Evolutionary conservation across 1,140 invertebrate genomes (phyloP).

Genomic region (Sycophila sp.): DNA sequence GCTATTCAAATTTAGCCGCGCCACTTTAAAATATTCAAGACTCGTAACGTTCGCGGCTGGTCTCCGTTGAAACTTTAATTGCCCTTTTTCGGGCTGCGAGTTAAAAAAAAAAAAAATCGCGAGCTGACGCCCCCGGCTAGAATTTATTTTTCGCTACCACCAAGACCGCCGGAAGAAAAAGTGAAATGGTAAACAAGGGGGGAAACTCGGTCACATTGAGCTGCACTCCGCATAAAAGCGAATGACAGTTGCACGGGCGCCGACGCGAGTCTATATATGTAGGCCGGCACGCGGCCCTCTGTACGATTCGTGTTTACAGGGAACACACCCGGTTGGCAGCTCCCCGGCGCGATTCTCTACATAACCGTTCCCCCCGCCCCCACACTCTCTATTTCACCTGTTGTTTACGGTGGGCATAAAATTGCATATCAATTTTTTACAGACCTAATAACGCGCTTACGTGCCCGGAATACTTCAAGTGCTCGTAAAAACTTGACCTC

Average conservation of each 20-base stretch:
- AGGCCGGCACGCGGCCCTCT: too few species aligned
- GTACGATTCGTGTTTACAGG: background rate
- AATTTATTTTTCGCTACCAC: background rate
- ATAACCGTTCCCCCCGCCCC: too few species aligned
- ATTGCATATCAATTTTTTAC: conserved; percentile 46
- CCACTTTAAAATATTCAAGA: background rate
- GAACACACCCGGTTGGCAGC: background rate
- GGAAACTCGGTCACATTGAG: background rate
- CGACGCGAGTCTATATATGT: background rate
- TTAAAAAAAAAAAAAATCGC: too few species aligned
- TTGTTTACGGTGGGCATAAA: conserved; percentile 46
- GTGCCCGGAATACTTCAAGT: conserved; percentile 11
- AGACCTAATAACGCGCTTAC: conserved; percentile 42
- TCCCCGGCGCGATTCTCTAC: background rate
- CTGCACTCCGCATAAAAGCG: background rate
- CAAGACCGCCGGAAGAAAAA: background rate
- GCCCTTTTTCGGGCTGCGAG: too few species aligned
- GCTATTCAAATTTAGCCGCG: background rate
- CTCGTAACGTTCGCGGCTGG: background rate
- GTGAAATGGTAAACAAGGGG: background rate
- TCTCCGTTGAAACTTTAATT: conserved; percentile 7
- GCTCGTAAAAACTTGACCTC: conserved; percentile 23
- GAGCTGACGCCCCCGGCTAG: background rate
- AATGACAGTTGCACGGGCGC: background rate
- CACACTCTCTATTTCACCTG: background rate